Evolutionary conservation across 2,888 invertebrate genomes (phyloP), one percentile per base, ranked within the genome.

Genomic region (Auanema sp.): DNA sequence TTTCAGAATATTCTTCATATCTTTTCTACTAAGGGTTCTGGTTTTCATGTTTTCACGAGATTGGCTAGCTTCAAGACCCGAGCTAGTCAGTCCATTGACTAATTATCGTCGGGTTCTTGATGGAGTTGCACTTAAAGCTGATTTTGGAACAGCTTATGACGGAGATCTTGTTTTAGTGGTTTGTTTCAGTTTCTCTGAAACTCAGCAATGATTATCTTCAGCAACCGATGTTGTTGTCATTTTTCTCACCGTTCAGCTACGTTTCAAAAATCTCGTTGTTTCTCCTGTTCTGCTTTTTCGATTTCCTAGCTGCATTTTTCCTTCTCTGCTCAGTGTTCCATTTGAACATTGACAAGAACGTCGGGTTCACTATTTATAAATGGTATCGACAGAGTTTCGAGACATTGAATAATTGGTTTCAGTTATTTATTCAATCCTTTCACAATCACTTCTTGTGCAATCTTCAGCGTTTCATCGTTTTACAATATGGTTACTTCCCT

Each of bases 341-440:
- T 14, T 5, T 58, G 18, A 18, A 47, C 6, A 6, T 21, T 5
- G 21, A 47, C 4, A 47, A 47, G 47, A 21, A 47, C 33, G 8
- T 33, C 33, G 33, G 33, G 8, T 33, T 33, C 33, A 33, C 33
- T 33, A 33, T 33, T 33, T 33, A 33, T 33, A 33, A 33, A 33
- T 33, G 33, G 33, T 33, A 33, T 5, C 33, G 3, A 5, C 33
- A 33, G 33, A 33, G 33, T 5, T 33, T 33, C 33, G n/a, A n/a
- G n/a, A n/a, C 8, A 33, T 33, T 33, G 6, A 8, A 16, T 5
- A 21, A 21, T 56, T 2, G 40, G 66, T 58, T 78, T 69, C 56
- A 79, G 76, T 49, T 83, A 78, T 64, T 65, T 81, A 6, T 71
- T 82, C 55, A 82, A 81, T 57, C 83, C 83, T 16, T 62, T 79